Evolutionary conservation across 2,888 invertebrate species (phyloP).

Genomic region (Mimas tiliae): DNA sequence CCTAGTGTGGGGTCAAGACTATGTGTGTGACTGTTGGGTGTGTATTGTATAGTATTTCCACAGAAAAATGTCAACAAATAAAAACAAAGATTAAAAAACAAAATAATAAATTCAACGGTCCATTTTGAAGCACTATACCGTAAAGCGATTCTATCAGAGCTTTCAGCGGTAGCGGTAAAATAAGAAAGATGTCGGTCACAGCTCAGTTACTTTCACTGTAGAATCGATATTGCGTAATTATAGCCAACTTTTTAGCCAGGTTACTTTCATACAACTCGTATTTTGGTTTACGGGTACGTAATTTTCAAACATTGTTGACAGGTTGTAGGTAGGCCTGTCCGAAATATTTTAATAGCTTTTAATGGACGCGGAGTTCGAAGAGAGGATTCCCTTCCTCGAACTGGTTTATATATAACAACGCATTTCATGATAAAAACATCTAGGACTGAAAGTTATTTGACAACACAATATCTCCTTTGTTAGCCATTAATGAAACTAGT

Average conservation of each 20-base stretch:
- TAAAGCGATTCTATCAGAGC: conserved; percentile 35
- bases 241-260: not conserved
- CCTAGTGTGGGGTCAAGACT: too few species aligned
- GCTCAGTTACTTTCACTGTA: conserved; percentile 55
- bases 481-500: too few species aligned
- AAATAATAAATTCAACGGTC: not conserved
- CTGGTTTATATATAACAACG: not conserved
- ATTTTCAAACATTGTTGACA: not conserved
- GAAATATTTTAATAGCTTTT: too few species aligned
- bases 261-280: not conserved
- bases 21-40: too few species aligned
- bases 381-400: not conserved
- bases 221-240: conserved; percentile 30
- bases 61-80: not conserved
- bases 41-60: too few species aligned
- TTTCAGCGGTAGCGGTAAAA: conserved; percentile 41
- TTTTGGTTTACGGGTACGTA: not conserved
- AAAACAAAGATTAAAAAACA: not conserved
- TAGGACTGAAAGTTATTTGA: not conserved
- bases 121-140: not conserved
- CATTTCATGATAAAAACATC: not conserved
- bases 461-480: too few species aligned
- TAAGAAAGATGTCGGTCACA: conserved; percentile 48
- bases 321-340: not conserved
- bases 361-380: too few species aligned